phyloP scores from a whole-genome alignment of 2,888 invertebrate genomes.

The Idaea straminata region DNA sequence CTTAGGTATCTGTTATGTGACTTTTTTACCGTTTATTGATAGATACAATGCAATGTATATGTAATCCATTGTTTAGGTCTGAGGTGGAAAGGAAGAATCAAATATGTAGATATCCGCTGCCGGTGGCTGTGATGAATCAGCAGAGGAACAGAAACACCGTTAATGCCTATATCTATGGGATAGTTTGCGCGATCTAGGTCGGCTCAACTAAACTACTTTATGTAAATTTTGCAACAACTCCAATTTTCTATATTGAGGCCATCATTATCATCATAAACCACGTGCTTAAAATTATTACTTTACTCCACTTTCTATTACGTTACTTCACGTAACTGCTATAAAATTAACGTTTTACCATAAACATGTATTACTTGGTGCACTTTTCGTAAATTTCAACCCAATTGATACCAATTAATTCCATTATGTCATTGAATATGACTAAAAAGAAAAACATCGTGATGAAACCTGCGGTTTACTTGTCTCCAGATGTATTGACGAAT shows the following conservation, averaged over 20 bases:
- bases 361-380: neutral
- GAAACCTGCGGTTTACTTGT: too few relatives aligned
- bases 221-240: neutral
- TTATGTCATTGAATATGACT: too few relatives aligned
- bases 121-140: too few relatives aligned
- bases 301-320: slow-evolving; percentile 10
- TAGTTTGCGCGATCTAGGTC: too few relatives aligned
- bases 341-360: slow-evolving; percentile 4
- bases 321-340: slow-evolving; percentile 3
- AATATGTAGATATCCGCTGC: neutral
- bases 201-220: neutral
- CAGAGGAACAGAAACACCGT: too few relatives aligned
- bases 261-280: neutral
- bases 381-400: neutral
- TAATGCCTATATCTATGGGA: too few relatives aligned
- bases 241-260: neutral
- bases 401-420: too few relatives aligned
- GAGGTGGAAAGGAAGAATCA: neutral
- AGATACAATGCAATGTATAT: neutral
- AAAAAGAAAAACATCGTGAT: too few relatives aligned
- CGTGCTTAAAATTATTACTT: neutral
- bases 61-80: neutral
- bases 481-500: too few relatives aligned
- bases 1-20: neutral
- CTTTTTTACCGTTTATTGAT: neutral